These are phyloP conservation scores for Cyclophora albipunctata DNA, from an alignment of 2,888 invertebrate genomes.

Conservation along the genomic window DNA sequence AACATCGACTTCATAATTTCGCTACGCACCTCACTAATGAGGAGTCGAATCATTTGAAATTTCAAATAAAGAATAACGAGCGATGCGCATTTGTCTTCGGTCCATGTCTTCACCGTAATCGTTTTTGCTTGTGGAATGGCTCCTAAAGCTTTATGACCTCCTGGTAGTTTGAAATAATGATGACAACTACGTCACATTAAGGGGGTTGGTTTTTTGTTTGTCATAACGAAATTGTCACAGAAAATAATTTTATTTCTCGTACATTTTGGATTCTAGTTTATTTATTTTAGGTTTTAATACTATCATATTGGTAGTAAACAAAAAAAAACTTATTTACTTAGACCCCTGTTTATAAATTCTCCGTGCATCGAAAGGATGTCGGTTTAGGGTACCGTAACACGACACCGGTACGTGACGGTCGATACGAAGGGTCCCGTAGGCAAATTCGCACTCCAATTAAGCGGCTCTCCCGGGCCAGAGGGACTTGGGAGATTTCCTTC, in stretches of 20 bases:
- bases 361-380: not conserved
- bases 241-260: too few species aligned
- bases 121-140: conserved; percentile 11
- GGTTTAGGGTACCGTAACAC: conserved; percentile 3
- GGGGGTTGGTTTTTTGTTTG: too few species aligned
- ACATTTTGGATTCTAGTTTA: too few species aligned
- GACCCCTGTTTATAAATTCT: not conserved
- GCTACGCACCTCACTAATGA: not conserved
- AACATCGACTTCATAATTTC: too few species aligned
- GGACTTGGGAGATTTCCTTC: too few species aligned
- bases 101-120: conserved; percentile 1
- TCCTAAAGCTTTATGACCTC: conserved; percentile 8
- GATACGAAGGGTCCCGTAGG: conserved; percentile 18
- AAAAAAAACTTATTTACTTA: not conserved
- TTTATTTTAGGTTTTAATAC: too few species aligned
- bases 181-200: too few species aligned
- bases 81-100: conserved; percentile 4
- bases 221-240: too few species aligned
- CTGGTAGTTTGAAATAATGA: conserved; percentile 1
- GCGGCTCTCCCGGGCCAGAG: too few species aligned
- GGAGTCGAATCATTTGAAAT: not conserved
- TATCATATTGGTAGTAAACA: too few species aligned
- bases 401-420: conserved; percentile 16
- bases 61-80: conserved; percentile 14
- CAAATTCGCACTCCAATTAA: conserved; percentile 22